Evolutionary conservation across 1,140 invertebrate species (phyloP).

Genomic region (Anagrus nilaparvatae): DNA sequence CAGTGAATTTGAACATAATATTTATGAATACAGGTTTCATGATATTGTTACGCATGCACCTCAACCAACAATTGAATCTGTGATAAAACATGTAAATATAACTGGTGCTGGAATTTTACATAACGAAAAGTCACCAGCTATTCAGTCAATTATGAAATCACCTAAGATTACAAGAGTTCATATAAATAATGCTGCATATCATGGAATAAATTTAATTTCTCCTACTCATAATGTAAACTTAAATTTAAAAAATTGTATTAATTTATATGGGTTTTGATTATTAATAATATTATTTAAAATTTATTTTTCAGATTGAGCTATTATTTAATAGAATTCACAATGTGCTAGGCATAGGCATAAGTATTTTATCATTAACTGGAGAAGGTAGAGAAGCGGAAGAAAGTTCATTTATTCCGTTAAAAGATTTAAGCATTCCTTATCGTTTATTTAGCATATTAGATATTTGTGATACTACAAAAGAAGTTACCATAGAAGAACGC

Average conservation of each 20-base stretch:
- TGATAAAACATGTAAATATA: constrained; percentile 76
- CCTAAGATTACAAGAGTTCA: constrained; percentile 75
- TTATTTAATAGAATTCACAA: constrained; percentile 64
- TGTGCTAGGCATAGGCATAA: constrained; percentile 83
- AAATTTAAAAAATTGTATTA: neutral
- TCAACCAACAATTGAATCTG: constrained; percentile 56
- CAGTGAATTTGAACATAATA: constrained; percentile 77
- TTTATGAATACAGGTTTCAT: constrained; percentile 72
- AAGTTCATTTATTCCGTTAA: constrained; percentile 77
- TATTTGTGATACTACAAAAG: constrained; percentile 91
- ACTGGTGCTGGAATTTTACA: constrained; percentile 93
- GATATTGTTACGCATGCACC: constrained; percentile 68
- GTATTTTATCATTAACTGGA: constrained; percentile 78
- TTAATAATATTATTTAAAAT: neutral
- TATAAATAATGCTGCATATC: constrained; percentile 73
- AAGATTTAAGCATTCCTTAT: constrained; percentile 80
- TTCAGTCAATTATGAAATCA: constrained; percentile 79
- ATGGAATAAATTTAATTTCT: constrained; percentile 87
- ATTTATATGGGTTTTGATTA: neutral
- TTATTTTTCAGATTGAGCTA: constrained; percentile 36
- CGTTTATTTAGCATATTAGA: constrained; percentile 91
- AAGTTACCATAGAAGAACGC: constrained; percentile 79
- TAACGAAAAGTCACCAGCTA: constrained; percentile 85
- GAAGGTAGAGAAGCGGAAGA: constrained; percentile 81
- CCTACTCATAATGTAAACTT: constrained; percentile 62